Conservation (phyloP, 2,797 vertebrate species). For the Synaphobranchus kaupii region DNA sequence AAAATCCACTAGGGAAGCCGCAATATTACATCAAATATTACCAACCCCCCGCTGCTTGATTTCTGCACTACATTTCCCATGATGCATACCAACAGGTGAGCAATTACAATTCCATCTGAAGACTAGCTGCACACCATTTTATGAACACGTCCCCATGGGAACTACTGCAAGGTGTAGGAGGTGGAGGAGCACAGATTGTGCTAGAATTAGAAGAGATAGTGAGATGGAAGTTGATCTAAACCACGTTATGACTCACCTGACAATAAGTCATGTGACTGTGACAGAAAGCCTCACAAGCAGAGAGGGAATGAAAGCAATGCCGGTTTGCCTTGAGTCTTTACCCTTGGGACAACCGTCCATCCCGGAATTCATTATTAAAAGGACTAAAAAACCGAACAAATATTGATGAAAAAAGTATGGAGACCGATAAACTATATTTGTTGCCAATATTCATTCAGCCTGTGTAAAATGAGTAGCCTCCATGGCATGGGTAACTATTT, state of each 20-base stretch:
- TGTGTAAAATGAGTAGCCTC: too few relatives aligned
- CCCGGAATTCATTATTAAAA: too few relatives aligned
- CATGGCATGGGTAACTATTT: too few relatives aligned
- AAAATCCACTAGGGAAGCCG: not conserved
- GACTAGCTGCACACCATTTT: not conserved
- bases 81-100: not conserved
- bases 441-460: too few relatives aligned
- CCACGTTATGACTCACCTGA: not conserved
- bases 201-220: not conserved
- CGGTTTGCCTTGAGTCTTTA: not conserved
- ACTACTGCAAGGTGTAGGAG: not conserved
- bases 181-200: not conserved
- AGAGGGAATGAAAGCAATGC: not conserved
- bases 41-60: not conserved
- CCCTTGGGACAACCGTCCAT: not conserved
- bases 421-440: too few relatives aligned
- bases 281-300: not conserved
- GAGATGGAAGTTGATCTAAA: not conserved
- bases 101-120: not conserved
- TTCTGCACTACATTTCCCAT: not conserved
- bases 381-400: too few relatives aligned
- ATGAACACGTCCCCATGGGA: not conserved
- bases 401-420: too few relatives aligned
- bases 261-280: not conserved
- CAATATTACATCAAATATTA: not conserved